A percentile compares a stretch with the other conserved stretches of the same genome.
phyloP scores from a whole-genome alignment of 2,797 vertebrate species.

The Muraenolepis orangiensis region DNA sequence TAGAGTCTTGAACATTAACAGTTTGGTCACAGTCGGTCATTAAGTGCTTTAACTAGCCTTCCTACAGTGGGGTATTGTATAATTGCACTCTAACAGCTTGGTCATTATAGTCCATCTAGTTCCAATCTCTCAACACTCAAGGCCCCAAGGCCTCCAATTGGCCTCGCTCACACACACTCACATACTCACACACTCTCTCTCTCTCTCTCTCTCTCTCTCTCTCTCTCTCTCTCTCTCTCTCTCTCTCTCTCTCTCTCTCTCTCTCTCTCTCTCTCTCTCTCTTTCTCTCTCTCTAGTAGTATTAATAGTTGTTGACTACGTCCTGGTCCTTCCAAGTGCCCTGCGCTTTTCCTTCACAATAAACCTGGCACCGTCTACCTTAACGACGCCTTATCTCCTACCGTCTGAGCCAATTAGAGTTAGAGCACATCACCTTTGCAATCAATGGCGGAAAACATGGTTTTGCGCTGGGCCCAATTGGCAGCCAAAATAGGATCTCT shows the following conservation, averaged over 20 bases:
- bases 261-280: not conserved
- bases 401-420: slow-evolving; percentile 64
- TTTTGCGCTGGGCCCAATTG: slow-evolving; percentile 65
- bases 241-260: not conserved
- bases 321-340: slow-evolving; percentile 50
- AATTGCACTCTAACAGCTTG: slow-evolving; percentile 39
- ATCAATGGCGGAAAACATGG: slow-evolving; percentile 63
- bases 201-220: no score
- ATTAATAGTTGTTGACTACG: not conserved
- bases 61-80: slow-evolving; percentile 37
- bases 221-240: no score
- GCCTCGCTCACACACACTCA: not conserved
- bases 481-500: slow-evolving; percentile 59
- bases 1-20: slow-evolving; percentile 45
- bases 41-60: slow-evolving; percentile 11
- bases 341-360: not conserved
- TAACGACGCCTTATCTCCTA: slow-evolving; percentile 59
- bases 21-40: slow-evolving; percentile 36
- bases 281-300: no score
- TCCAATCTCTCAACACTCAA: slow-evolving; percentile 7
- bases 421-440: slow-evolving; percentile 73
- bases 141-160: not conserved
- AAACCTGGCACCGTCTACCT: slow-evolving; percentile 23
- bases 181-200: not conserved
- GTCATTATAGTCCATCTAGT: slow-evolving; percentile 43